Base-by-base conservation (phyloP, 2,797 vertebrate species). In the Lepidocolaptes lacrymiger region DNA sequence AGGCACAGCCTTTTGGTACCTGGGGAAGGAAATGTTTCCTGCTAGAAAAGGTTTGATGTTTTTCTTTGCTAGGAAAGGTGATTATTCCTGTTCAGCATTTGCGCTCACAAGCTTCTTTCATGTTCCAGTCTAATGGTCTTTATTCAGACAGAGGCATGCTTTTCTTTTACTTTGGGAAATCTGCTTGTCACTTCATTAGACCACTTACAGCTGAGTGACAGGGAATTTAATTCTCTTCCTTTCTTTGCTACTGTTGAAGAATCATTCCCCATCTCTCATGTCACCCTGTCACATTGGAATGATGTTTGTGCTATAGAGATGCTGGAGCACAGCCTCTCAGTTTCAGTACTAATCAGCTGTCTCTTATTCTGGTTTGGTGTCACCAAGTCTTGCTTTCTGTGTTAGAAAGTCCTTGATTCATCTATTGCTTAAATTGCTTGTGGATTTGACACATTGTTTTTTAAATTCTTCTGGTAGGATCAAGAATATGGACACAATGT, bases 111-210 rank as follows among this genome's bases (percentile, higher is more conserved):
- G 30, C 49, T 83, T 58, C 46, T 66, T 72, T 52, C 41, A 36
- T 2, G 6, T 85, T 94, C 81, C 83, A 76, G n/a, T 72, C 66
- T 37, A 18, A 30, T 41, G 54, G 73, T 61, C n/a, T 66, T 80
- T 59, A 9, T 27, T 77, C 51, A 91, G 59, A 75, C 52, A 71
- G 56, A 75, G 34, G 21, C 59, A n/a, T 32, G 15, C 19, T 12
- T 69, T 94, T 63, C 69, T 80, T 85, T 81, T 59, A 23, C 86
- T 93, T 68, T 68, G 71, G 30, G 67, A 91, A 81, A 87, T 87
- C 83, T 80, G 27, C 80, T 77, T 82, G 58, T 91, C 69, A 56
- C 77, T 94, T 91, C 54, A 30, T 90, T 73, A 94, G 83, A 66
- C 32, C 63, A 44, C 71, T 88, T 86, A 51, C 46, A 84, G 76